A percentile compares a stretch with the other conserved stretches of the same genome.
Conservation (phyloP, 1,140 invertebrate species). For the Eumaeus atala region DNA sequence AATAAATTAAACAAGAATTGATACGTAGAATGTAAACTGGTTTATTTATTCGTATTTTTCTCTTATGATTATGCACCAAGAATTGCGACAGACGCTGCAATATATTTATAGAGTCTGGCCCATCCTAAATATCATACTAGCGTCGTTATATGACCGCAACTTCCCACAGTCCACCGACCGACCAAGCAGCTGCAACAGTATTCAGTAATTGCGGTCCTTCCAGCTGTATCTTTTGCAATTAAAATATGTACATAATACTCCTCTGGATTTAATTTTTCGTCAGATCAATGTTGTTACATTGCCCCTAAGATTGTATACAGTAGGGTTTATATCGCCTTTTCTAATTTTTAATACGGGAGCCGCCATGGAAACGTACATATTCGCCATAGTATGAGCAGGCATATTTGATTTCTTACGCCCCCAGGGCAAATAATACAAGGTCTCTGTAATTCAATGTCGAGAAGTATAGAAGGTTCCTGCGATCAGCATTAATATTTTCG, state of each 20-base stretch:
- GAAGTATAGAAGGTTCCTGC: conserved; percentile 7
- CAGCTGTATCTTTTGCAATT: conserved; percentile 20
- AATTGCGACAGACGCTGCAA: conserved; percentile 11
- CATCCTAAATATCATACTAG: conserved; percentile 21
- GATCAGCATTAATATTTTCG: conserved; percentile 12
- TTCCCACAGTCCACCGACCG: conserved; percentile 12
- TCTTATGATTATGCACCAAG: conserved; percentile 12
- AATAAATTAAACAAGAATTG: not conserved
- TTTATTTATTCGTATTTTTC: conserved; percentile 10
- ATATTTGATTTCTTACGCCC: conserved; percentile 21
- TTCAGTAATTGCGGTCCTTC: not conserved
- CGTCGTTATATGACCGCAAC: conserved; percentile 21
- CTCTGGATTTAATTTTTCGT: conserved; percentile 23
- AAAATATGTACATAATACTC: conserved; percentile 23
- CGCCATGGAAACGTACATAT: no score
- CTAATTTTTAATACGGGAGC: conserved; percentile 24
- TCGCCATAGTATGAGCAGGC: no score
- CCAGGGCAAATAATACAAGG: conserved; percentile 15
- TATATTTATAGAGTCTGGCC: conserved; percentile 16
- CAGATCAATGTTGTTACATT: conserved; percentile 17
- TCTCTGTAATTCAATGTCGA: conserved; percentile 18
- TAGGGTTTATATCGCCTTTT: conserved; percentile 16
- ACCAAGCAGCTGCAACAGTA: not conserved
- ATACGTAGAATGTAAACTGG: not conserved
- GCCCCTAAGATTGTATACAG: conserved; percentile 21